A percentile compares a stretch with the other conserved stretches of the same genome.
Conservation (phyloP, 2,113 vertebrate genomes). For the Malurus melanocephalus region DNA sequence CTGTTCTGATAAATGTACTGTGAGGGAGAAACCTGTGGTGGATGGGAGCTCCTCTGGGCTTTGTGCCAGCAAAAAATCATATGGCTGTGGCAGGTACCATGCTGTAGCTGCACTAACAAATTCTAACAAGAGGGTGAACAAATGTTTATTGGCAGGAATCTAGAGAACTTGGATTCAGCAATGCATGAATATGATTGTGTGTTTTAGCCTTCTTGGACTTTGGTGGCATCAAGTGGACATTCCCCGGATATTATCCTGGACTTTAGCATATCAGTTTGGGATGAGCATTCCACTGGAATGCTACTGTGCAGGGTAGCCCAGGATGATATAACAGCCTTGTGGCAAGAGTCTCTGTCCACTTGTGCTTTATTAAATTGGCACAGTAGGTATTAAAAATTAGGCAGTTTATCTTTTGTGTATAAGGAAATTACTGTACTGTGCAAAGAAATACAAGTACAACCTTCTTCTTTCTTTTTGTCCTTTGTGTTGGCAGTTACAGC, state of each 20-base stretch:
- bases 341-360: background rate
- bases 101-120: background rate
- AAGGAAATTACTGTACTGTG: background rate
- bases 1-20: background rate
- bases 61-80: background rate
- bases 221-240: accelerated
- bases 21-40: background rate
- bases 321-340: background rate
- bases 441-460: background rate
- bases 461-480: background rate
- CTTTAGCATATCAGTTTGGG: accelerated
- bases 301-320: background rate
- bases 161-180: background rate
- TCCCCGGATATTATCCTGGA: background rate
- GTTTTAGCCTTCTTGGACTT: background rate
- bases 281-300: background rate
- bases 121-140: background rate
- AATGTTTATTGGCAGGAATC: background rate
- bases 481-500: background rate
- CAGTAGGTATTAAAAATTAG: background rate
- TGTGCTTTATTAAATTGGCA: background rate
- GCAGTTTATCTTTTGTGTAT: background rate
- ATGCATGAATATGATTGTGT: background rate
- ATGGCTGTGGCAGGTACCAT: background rate
- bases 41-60: background rate